A percentile compares a stretch with the other conserved stretches of the same genome.
Conservation (phyloP, 23 tunicate species). For the Styela plicata region DNA sequence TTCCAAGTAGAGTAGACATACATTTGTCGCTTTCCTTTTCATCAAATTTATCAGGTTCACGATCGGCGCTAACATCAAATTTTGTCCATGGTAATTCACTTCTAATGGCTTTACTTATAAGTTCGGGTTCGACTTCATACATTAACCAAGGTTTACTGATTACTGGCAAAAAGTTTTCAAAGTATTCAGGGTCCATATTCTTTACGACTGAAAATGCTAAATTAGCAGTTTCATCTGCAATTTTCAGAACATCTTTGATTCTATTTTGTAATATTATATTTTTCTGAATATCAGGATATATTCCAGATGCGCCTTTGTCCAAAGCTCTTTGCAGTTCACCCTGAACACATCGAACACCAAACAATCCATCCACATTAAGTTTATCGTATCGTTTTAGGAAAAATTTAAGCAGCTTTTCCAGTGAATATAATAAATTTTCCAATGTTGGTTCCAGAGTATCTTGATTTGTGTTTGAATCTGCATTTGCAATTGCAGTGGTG, state of each 20-base stretch:
- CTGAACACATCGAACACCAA: constrained; percentile 6
- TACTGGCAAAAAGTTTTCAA: constrained; percentile 13
- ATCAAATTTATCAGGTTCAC: background rate
- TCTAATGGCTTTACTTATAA: background rate
- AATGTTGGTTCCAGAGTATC: constrained; percentile 3
- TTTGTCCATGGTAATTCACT: constrained; percentile 16
- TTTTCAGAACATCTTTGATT: background rate
- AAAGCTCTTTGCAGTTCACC: constrained; percentile 24
- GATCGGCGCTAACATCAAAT: background rate
- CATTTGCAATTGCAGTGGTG: background rate
- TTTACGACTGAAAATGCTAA: constrained; percentile 32
- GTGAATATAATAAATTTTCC: background rate
- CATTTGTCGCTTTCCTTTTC: constrained; percentile 52
- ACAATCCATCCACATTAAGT: constrained; percentile 12
- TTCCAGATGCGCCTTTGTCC: constrained; percentile 35
- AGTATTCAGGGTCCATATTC: constrained; percentile 32
- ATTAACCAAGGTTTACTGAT: constrained; percentile 36
- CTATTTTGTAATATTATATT: background rate
- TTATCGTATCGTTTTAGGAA: background rate
- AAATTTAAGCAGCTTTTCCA: background rate
- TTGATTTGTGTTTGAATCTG: background rate
- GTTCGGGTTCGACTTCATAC: constrained; percentile 41
- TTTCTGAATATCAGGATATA: background rate
- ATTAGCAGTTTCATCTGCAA: constrained; percentile 1
- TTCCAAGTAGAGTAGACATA: constrained; percentile 35